Percentiles rank a stretch among this genome's conserved stretches.
These are phyloP conservation scores for Megastigmus dorsalis DNA, from an alignment of 2,888 invertebrate species.

Conservation along the genomic window DNA sequence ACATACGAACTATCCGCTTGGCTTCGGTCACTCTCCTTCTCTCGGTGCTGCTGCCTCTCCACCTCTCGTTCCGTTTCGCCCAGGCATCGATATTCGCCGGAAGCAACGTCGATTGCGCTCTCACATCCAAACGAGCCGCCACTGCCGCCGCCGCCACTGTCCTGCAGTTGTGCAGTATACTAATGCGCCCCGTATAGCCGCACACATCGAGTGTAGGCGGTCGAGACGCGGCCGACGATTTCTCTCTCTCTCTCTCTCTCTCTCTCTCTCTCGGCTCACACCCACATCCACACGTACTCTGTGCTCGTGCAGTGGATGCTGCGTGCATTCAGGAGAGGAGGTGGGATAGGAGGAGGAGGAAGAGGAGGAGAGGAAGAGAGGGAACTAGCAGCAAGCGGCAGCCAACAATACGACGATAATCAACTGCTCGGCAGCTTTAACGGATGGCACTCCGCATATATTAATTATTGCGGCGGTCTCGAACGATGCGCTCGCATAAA, in stretches of 20 bases:
- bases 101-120: constrained; percentile 56
- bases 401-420: constrained; percentile 59
- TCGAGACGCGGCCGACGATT: too few relatives aligned
- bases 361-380: not conserved
- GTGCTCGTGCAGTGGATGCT: too few relatives aligned
- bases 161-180: too few relatives aligned
- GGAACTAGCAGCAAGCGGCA: constrained; percentile 5
- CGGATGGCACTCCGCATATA: constrained; percentile 65
- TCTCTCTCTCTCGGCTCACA: not conserved
- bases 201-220: too few relatives aligned
- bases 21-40: too few relatives aligned
- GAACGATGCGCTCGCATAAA: constrained; percentile 63
- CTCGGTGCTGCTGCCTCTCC: too few relatives aligned
- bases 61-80: too few relatives aligned
- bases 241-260: not conserved
- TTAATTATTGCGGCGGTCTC: constrained; percentile 64
- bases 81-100: constrained; percentile 59
- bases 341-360: too few relatives aligned
- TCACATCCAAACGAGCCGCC: not conserved
- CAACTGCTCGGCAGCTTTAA: constrained; percentile 62
- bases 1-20: not conserved
- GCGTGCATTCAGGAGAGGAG: too few relatives aligned
- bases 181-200: too few relatives aligned
- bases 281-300: not conserved
- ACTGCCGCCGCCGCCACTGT: not conserved